Base-by-base conservation (phyloP, 2,888 invertebrate genomes). In the Dynastes grantii region DNA sequence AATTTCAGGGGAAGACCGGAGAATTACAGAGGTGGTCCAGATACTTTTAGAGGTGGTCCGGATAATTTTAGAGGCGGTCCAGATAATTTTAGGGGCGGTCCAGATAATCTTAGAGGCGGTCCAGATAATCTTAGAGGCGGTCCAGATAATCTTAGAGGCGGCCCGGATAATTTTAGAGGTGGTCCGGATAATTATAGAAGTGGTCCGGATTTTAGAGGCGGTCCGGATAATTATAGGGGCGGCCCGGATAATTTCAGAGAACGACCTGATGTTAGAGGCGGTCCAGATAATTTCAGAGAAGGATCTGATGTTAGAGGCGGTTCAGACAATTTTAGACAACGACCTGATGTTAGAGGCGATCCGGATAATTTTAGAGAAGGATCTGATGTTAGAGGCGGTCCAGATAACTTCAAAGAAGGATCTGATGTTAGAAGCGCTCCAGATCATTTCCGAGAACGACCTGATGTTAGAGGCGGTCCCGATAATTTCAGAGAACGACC, bases 391-490 rank as follows among this genome's bases (percentile, higher is more conserved):
- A 55, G 63, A 73, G 78, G 75, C 77, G 80, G 73, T 49, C 77
- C 81, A 76, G 79, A 68, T 51, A 78, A 76, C 73, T 76, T 76
- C 55, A 27, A 65, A 76, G 64, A 40, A 2, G 16, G 49, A 9
- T 76, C 78, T 64, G 81, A 81, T 70, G 78, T 79, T 51, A 55
- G 63, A 67, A 78, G 76, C 78, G 80, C 68, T 49, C 77, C 81
- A 76, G 79, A 68, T 51, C 77, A 76, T 68, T 76, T 75, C 27
- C 63, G 45, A 51, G 80, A 77, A 0, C 55, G 6, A 29, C 61
- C 13, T 16, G 37, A 63, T 75, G 22, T 61, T 67, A 68, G 70
- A 68, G 70, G 58, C 11, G 78, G 55, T 8, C 53, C 68, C 63
- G 80, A 76, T 51, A 45, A 76, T 51, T 76, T 75, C 27, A 64